phyloP scores from a whole-genome alignment of 2,113 vertebrate species.

The Tursiops truncatus region DNA sequence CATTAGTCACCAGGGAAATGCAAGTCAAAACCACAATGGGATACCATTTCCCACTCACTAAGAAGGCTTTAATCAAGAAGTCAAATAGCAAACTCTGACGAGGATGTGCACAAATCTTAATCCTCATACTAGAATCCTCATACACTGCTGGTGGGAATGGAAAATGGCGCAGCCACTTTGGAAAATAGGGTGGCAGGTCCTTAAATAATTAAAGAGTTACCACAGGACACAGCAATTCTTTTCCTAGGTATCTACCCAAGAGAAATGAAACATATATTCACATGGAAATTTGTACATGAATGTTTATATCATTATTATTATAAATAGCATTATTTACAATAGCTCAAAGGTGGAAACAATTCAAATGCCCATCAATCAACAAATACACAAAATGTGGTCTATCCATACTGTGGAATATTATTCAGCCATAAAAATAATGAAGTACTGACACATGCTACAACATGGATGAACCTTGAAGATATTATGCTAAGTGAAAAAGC shows the following conservation, averaged over 20 bases:
- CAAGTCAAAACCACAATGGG: neutral
- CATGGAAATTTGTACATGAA: neutral
- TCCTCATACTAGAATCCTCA: neutral
- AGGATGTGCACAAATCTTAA: neutral
- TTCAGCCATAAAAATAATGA: neutral
- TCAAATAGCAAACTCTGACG: neutral
- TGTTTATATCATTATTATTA: neutral
- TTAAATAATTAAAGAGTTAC: neutral
- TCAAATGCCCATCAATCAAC: neutral
- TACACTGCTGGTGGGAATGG: too few species aligned
- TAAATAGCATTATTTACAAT: neutral
- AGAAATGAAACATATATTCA: neutral
- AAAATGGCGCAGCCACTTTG: neutral
- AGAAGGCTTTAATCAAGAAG: neutral
- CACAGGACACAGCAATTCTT: neutral
- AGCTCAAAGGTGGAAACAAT: neutral
- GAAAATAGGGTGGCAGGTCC: neutral
- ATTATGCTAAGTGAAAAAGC: neutral
- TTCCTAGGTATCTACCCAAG: neutral
- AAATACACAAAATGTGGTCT: neutral
- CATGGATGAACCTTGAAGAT: neutral
- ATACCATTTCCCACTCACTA: neutral
- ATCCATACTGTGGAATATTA: neutral
- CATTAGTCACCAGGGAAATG: neutral
- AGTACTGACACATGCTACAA: neutral